A percentile compares a stretch with the other conserved stretches of the same genome.
Conservation (phyloP, 1,140 invertebrate genomes). For the Macrosteles quadrilineatus region DNA sequence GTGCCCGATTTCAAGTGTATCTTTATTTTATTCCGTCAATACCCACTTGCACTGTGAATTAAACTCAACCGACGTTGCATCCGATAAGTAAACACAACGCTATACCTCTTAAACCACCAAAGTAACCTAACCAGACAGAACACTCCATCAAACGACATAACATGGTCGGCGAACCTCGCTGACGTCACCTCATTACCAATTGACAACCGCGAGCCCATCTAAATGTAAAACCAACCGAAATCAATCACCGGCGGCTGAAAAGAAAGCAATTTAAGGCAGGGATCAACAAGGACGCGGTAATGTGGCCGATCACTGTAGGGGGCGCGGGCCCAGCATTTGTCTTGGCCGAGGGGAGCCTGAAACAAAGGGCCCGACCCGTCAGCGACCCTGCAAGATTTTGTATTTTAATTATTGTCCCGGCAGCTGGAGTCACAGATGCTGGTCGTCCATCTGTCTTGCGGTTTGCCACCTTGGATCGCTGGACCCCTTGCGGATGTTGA, state of each 20-base stretch:
- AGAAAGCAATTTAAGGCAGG: conserved; percentile 19
- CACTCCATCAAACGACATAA: no score
- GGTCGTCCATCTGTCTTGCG: background rate
- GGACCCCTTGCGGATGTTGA: no score
- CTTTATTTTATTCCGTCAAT: no score
- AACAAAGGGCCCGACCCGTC: conserved; percentile 21
- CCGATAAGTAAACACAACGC: no score
- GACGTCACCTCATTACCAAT: no score
- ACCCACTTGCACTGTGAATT: no score
- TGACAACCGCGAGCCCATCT: conserved; percentile 9
- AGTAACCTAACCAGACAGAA: no score
- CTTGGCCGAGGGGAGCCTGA: conserved; percentile 20
- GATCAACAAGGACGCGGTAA: conserved; percentile 19
- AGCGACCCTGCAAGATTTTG: conserved; percentile 13
- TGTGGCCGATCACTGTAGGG: background rate
- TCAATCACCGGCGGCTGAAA: conserved; percentile 16
- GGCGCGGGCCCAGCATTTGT: conserved; percentile 12
- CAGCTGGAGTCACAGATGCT: conserved; percentile 10
- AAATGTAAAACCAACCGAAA: conserved; percentile 27
- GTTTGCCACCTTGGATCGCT: no score
- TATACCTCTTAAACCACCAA: no score
- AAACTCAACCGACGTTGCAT: no score
- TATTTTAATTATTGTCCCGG: conserved; percentile 24
- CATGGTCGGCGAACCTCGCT: no score
- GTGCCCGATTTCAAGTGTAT: no score